A percentile compares a stretch with the other conserved stretches of the same genome.
Conservation (phyloP, 2,113 vertebrate genomes). For the Perca flavescens region DNA sequence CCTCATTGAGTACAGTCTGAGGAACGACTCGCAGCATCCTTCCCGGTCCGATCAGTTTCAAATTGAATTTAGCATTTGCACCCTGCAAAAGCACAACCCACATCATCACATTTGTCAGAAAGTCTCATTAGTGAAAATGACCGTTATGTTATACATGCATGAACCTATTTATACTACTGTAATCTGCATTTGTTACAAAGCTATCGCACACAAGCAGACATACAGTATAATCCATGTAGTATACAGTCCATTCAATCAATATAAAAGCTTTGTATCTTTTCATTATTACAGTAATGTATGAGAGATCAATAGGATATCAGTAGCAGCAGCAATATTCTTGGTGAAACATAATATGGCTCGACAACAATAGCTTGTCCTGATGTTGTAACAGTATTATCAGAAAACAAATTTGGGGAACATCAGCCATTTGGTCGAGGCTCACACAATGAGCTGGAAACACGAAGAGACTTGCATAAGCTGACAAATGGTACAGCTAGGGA, state of each 20-base stretch:
- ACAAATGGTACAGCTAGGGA: constrained; percentile 57
- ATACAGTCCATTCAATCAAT: constrained; percentile 42
- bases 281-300: constrained; percentile 35
- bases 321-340: constrained; percentile 26
- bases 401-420: constrained; percentile 45
- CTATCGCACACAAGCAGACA: not conserved
- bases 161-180: constrained; percentile 36
- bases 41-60: constrained; percentile 90
- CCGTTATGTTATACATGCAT: constrained; percentile 19
- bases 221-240: constrained; percentile 40
- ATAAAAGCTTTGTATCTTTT: constrained; percentile 52
- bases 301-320: constrained; percentile 47
- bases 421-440: constrained; percentile 46
- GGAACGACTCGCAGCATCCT: constrained; percentile 93
- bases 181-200: constrained; percentile 46
- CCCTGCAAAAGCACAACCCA: constrained; percentile 83
- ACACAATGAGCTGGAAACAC: constrained; percentile 36
- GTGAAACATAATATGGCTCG: constrained; percentile 30
- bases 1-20: constrained; percentile 95
- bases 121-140: constrained; percentile 10
- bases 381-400: constrained; percentile 58
- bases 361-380: constrained; percentile 17
- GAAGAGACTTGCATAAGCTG: constrained; percentile 68
- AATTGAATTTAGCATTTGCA: constrained; percentile 96
- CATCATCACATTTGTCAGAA: constrained; percentile 11